phyloP scores from a whole-genome alignment of 2,888 invertebrate genomes.

The Chloroclysta siterata region DNA sequence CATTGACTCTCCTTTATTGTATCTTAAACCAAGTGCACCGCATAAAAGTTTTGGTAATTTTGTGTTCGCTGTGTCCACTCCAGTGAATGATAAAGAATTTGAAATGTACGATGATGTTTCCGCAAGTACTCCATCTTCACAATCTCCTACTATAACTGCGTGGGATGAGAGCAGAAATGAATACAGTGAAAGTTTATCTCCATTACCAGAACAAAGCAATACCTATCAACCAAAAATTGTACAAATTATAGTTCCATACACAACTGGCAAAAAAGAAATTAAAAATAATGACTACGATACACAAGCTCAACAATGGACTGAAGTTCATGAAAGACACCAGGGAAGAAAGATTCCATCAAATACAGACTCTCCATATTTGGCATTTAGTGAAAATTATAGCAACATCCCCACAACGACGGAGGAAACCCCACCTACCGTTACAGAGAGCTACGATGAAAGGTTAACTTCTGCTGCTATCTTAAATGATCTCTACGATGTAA shows the following conservation, averaged over 20 bases:
- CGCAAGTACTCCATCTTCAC: slow-evolving; percentile 57
- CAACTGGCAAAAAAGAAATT: slow-evolving; percentile 75
- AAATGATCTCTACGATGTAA: slow-evolving; percentile 73
- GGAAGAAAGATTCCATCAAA: slow-evolving; percentile 79
- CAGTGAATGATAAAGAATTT: slow-evolving; percentile 65
- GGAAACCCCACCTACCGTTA: slow-evolving; percentile 50
- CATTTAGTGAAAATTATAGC: slow-evolving; percentile 58
- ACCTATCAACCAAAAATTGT: slow-evolving; percentile 86
- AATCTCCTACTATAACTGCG: slow-evolving; percentile 48
- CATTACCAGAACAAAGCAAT: slow-evolving; percentile 53
- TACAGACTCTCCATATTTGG: slow-evolving; percentile 52
- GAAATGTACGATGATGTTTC: slow-evolving; percentile 75
- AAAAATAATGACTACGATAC: slow-evolving; percentile 63
- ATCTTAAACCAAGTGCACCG: slow-evolving; percentile 79
- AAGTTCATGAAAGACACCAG: slow-evolving; percentile 67
- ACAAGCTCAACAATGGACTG: slow-evolving; percentile 67
- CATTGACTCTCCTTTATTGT: slow-evolving; percentile 85
- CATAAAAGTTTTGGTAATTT: slow-evolving; percentile 82
- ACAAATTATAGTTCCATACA: slow-evolving; percentile 93
- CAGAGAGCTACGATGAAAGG: slow-evolving; percentile 82
- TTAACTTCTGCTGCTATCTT: slow-evolving; percentile 68
- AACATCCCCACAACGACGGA: slow-evolving; percentile 58
- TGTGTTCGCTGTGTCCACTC: slow-evolving; percentile 61
- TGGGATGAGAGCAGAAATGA: slow-evolving; percentile 67
- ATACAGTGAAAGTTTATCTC: slow-evolving; percentile 56